Percentiles rank a stretch among this genome's conserved stretches.
These are phyloP conservation scores for Drosophila tropicalis DNA, from an alignment of 1,140 invertebrate genomes.

Conservation along the genomic window DNA sequence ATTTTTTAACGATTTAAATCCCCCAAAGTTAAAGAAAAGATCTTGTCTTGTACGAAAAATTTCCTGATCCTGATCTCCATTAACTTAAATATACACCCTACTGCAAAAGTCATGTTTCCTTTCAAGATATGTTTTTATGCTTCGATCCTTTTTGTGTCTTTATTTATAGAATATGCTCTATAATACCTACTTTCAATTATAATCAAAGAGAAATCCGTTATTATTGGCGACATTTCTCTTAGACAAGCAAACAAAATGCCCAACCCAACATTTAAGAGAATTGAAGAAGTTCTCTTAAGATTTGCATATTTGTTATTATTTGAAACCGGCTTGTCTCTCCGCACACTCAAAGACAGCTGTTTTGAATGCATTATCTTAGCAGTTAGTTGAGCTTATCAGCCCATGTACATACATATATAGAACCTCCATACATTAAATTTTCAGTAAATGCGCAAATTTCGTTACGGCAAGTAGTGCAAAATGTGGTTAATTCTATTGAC, in stretches of 20 bases:
- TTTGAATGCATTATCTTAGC: not conserved
- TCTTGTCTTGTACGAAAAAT: no score
- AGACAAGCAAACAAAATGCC: not conserved
- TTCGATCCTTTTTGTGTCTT: no score
- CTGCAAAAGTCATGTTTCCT: no score
- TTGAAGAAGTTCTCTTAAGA: not conserved
- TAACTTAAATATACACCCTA: no score
- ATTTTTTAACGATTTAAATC: no score
- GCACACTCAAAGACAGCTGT: not conserved
- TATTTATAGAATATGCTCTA: no score
- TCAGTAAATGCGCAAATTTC: not conserved
- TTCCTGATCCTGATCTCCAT: no score
- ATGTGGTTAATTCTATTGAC: constrained; percentile 44
- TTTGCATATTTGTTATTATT: not conserved
- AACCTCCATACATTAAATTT: not conserved
- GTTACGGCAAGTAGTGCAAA: not conserved
- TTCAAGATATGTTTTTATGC: no score
- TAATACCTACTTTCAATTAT: not conserved
- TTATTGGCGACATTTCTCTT: not conserved
- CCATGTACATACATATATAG: not conserved
- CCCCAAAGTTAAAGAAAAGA: no score
- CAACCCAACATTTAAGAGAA: constrained; percentile 1
- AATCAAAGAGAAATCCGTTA: not conserved
- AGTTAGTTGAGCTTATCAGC: not conserved
- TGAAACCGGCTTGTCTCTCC: constrained; percentile 3